Base-by-base conservation (phyloP, 2,113 vertebrate species). In the Numida meleagris region DNA sequence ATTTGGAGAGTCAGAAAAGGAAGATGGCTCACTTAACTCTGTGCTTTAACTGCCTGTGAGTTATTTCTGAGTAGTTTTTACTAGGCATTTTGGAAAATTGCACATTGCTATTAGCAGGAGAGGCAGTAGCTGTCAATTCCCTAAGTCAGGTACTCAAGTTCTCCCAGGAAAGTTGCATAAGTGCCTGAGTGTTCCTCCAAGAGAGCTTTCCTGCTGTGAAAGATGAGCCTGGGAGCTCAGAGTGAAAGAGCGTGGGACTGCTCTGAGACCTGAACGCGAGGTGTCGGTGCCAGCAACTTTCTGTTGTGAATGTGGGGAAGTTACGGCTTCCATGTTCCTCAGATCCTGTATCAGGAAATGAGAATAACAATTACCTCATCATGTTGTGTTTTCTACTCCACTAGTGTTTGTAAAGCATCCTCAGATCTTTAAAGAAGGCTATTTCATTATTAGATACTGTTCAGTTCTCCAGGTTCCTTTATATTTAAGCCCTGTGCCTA, bases 351-450 rank as follows among this genome's bases (percentile, higher is more conserved):
- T 11, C 83, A 65, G 96, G 83, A 92, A 94, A 19, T 12, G 17
- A 29, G 61, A 75, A 33, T 63, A 94, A 55, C 80, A 86, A 86
- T 94, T 34, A 79, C 66, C 86, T 94, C 90, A 90, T 34, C 7
- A n/a, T 11, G 10, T 13, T 62, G 50, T 77, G 86, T 67, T 63
- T 83, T 61, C 76, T 90, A 42, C 34, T 79, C 43, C 57, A n/a
- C 67, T 61, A 68, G 13, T 61, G 65, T 55, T 65, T 43, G 23
- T n/a, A 23, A 90, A 88, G 77, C 86, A 92, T 61, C 83, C 83
- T 72, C 4, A 20, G 63, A 34, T 75, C 65, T 83, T 59, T 36
- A 34, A 25, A 51, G 76, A 48, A 50, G 33, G 50, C 76, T 43
- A 2, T 4, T 84, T 38, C 36, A 70, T 34, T 24, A 5, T 23